phyloP scores from a whole-genome alignment of 2,888 invertebrate genomes.

The Stegana nigrithorax region DNA sequence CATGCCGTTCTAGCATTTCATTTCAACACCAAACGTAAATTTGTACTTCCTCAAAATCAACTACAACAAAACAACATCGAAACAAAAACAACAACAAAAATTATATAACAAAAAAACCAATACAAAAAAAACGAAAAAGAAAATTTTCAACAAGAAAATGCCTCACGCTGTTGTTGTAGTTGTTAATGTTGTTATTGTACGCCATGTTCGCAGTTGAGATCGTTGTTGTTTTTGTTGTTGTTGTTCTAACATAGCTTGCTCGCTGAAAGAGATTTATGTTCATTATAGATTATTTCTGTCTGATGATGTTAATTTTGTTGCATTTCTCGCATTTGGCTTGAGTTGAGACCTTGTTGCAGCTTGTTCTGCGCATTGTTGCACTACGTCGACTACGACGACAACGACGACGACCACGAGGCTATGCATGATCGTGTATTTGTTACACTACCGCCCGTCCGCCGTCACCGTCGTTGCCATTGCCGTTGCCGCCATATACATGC shows the following conservation, averaged over 20 bases:
- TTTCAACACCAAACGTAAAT: constrained; percentile 59
- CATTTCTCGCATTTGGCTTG: constrained; percentile 58
- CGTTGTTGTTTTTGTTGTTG: constrained; percentile 22
- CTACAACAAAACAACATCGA: too few species aligned
- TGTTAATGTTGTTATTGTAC: constrained; percentile 25
- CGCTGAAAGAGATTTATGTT: constrained; percentile 55
- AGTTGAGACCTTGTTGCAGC: constrained; percentile 23
- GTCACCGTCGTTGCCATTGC: not conserved
- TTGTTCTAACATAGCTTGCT: constrained; percentile 10
- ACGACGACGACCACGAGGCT: too few species aligned
- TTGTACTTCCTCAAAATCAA: constrained; percentile 56
- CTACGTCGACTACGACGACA: too few species aligned
- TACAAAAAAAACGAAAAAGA: too few species aligned
- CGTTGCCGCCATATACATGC: not conserved
- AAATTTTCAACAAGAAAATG: not conserved
- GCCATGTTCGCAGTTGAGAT: not conserved
- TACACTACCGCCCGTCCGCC: not conserved
- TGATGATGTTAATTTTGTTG: constrained; percentile 61
- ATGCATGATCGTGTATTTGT: constrained; percentile 13
- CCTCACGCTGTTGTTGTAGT: constrained; percentile 12
- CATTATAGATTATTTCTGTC: constrained; percentile 62
- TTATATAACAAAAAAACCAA: too few species aligned
- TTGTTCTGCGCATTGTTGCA: constrained; percentile 23
- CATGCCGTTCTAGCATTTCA: constrained; percentile 48
- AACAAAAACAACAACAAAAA: constrained; percentile 25